These are phyloP conservation scores for Drosophila lacicola DNA, from an alignment of 2,888 invertebrate genomes.

Conservation along the genomic window DNA sequence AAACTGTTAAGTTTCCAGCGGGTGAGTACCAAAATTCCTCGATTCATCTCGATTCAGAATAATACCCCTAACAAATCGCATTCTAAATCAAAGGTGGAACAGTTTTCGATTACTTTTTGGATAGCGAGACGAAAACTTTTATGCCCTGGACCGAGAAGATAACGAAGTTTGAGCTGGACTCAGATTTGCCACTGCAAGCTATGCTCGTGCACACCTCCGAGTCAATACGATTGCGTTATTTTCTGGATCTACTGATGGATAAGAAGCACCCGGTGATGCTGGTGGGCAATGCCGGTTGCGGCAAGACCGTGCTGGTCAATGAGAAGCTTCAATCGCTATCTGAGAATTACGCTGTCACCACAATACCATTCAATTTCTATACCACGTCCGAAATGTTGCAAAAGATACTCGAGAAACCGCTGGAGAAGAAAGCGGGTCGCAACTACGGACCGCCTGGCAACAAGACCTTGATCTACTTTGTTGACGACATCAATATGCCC, in stretches of 20 bases:
- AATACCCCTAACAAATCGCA: neutral
- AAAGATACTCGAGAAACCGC: slow-evolving; percentile 95
- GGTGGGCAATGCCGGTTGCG: slow-evolving; percentile 96
- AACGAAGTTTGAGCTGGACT: slow-evolving; percentile 95
- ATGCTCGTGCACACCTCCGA: slow-evolving; percentile 96
- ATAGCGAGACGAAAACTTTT: slow-evolving; percentile 95
- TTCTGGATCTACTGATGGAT: slow-evolving; percentile 95
- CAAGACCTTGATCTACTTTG: slow-evolving; percentile 96
- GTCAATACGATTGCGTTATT: slow-evolving; percentile 95
- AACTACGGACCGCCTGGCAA: slow-evolving; percentile 98
- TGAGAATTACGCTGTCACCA: slow-evolving; percentile 94
- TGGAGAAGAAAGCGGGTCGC: slow-evolving; percentile 98
- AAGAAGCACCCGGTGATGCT: slow-evolving; percentile 97
- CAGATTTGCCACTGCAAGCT: slow-evolving; percentile 96
- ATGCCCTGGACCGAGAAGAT: slow-evolving; percentile 95
- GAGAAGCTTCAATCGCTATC: slow-evolving; percentile 90
- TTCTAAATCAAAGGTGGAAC: slow-evolving; percentile 88
- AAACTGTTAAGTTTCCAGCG: slow-evolving; percentile 94
- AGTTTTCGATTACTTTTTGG: slow-evolving; percentile 97
- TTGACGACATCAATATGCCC: slow-evolving; percentile 99
- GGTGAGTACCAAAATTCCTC: slow-evolving; percentile 70
- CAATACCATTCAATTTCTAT: slow-evolving; percentile 98
- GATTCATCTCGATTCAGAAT: neutral
- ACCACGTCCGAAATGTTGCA: slow-evolving; percentile 97
- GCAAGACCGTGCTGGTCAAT: slow-evolving; percentile 94